Evolutionary conservation across 2,113 vertebrate species (phyloP), one percentile per base, ranked within the genome.

Genomic region (Arothron firmamentum): DNA sequence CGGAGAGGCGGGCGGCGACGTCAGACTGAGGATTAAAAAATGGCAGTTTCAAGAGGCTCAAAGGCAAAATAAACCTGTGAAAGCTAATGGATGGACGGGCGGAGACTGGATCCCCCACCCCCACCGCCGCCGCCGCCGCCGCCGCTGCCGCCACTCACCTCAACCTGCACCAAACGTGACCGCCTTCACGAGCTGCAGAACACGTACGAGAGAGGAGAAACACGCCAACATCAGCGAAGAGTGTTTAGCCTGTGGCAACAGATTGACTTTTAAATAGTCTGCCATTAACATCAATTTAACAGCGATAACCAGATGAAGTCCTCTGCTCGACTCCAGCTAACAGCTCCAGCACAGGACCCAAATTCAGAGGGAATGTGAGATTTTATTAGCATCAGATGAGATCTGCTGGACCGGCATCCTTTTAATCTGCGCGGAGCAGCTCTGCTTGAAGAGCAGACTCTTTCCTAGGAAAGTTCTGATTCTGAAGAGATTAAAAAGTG

Each of bases 231-330:
- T 38, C 34, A 11, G 28, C 28, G 8, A 7, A 6, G 11, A 38
- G 34, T 38, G 34, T 38, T 38, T 45, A 45, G 34, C 43, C 43
- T 17, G 13, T 45, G 4, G 81, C 77, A 81, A 85, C 82, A 79
- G 84, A 87, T 79, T 82, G 75, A 79, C 81, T 84, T 79, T 83
- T 85, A 87, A 87, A 86, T 81, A 78, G 72, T 38, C 34, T 2
- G 34, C 34, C 34, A 12, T 38, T 38, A 38, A 38, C 76, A 80
- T 76, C 85, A 83, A 77, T 87, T 85, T 83, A 79, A 85, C 82
- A 12, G 9, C 34, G 9, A 38, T 67, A 68, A 86, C 81, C 63
- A 66, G 81, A 81, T 69, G 79, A 76, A 65, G 74, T 82, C 67
- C 80, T 81, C 65, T 38, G 65, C 68, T 70, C 77, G 60, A 41